Conservation (phyloP, 2,888 invertebrate genomes). For the Nematopogon swammerdamellus region DNA sequence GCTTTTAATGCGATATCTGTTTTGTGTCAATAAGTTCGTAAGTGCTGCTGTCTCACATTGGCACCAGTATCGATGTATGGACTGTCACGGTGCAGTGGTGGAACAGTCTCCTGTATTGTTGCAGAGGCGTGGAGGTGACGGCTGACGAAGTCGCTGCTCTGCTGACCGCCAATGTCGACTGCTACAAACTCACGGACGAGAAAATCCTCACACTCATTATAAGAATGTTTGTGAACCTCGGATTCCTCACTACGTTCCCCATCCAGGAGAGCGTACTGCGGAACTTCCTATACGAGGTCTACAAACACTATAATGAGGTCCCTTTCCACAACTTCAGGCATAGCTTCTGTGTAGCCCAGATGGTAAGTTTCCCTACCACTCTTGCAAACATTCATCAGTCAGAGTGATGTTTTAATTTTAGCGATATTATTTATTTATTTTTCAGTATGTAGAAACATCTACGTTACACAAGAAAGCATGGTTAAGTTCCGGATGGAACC, state of each 20-base stretch:
- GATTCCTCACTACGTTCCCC: slow-evolving; percentile 70
- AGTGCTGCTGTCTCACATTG: no score
- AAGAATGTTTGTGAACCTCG: slow-evolving; percentile 79
- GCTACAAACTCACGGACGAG: slow-evolving; percentile 79
- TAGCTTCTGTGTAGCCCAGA: slow-evolving; percentile 84
- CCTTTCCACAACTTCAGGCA: slow-evolving; percentile 87
- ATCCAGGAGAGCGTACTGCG: slow-evolving; percentile 67
- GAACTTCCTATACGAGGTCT: slow-evolving; percentile 72
- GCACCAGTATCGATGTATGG: no score
- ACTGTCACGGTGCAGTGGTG: no score
- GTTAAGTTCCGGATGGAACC: no score
- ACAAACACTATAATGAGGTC: slow-evolving; percentile 81
- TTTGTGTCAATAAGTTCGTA: no score
- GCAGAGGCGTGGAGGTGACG: neutral
- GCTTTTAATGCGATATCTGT: no score
- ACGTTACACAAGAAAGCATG: no score
- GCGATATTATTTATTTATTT: no score
- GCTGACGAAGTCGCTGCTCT: neutral
- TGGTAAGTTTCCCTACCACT: slow-evolving; percentile 68
- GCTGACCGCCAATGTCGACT: slow-evolving; percentile 60
- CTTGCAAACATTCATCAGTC: no score
- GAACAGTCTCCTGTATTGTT: neutral
- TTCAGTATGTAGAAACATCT: no score
- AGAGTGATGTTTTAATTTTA: no score
- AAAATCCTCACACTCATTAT: slow-evolving; percentile 74